Base-by-base conservation (phyloP, 2,888 invertebrate species). In the Apamea crenata region DNA sequence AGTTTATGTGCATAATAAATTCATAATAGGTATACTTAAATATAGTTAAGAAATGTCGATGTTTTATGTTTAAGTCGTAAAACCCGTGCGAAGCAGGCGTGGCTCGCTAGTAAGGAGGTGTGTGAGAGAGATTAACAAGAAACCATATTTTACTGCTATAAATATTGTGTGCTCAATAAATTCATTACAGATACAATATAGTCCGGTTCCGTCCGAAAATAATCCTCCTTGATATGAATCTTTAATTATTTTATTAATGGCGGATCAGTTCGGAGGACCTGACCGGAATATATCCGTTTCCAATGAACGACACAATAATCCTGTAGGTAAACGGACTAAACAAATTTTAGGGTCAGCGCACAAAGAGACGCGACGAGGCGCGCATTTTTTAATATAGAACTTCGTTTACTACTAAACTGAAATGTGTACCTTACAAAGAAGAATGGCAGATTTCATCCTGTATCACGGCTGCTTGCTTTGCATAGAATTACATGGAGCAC, bases 191-290 rank as follows among this genome's bases (percentile, higher is more conserved):
- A 44, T 32, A 25, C 0, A 56, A 44, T 74, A 53, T 29, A 82
- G 65, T 82, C 47, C 18, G 7, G 29, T 25, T n/a, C 4, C 32
- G 18, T 83, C 25, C 77, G n/a, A 67, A 59, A 59, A 25, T 66
- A 83, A 83, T 59, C 56, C 77, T 6, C 32, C 6, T 25, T 66
- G 77, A 32, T 67, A 80, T 82, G 82, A 82, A 83, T 68, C 83
- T 67, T 50, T 83, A 83, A 77, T 80, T 66, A 61, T 53, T 83
- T 78, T 61, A 83, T 80, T 80, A 83, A 82, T 53, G n/a, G 59
- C 53, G 78, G 78, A 83, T 77, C 59, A 53, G n/a, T 36, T 53
- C 29, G 44, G 66, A 40, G 67, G 32, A 29, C 29, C 32, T 77
- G 77, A 77, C 14, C 50, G 32, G 67, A 67, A 80, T 82, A 61